Percentiles rank a stretch among this genome's conserved stretches.
These are phyloP conservation scores for Heliothis subflexa DNA, from an alignment of 1,140 invertebrate genomes.

Conservation along the genomic window DNA sequence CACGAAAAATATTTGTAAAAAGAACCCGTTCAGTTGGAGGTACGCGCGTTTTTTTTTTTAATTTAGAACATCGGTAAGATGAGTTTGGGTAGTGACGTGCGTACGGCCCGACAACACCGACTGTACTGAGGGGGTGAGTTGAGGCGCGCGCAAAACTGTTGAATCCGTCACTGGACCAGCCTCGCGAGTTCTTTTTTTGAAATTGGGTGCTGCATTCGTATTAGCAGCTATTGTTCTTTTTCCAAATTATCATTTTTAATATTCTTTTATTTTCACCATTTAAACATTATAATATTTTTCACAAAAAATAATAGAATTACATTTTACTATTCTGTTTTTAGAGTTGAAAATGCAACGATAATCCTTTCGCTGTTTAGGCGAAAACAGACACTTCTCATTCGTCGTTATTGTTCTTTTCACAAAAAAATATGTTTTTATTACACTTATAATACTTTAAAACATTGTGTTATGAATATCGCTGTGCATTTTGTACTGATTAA, in stretches of 20 bases:
- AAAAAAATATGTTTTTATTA: too few relatives aligned
- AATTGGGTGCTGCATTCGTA: slow-evolving; percentile 4
- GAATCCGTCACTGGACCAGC: slow-evolving; percentile 48
- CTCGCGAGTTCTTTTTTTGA: slow-evolving; percentile 23
- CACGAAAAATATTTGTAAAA: slow-evolving; percentile 24
- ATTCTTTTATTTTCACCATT: background rate
- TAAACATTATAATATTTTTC: background rate
- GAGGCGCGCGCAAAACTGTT: slow-evolving; percentile 51
- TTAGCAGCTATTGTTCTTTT: slow-evolving; percentile 11
- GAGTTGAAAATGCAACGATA: slow-evolving; percentile 1
- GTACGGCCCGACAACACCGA: slow-evolving; percentile 8
- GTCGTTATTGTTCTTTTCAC: too few relatives aligned
- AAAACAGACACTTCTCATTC: too few relatives aligned
- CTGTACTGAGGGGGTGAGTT: slow-evolving; percentile 48
- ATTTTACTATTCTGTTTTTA: background rate
- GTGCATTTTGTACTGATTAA: too few relatives aligned
- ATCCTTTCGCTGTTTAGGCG: background rate
- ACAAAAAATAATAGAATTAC: background rate
- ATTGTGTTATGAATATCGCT: too few relatives aligned
- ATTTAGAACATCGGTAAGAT: slow-evolving; percentile 48
- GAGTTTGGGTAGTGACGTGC: slow-evolving; percentile 34
- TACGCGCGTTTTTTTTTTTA: slow-evolving; percentile 35
- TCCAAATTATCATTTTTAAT: background rate
- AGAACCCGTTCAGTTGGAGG: background rate
- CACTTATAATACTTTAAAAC: too few relatives aligned